These are phyloP conservation scores for Dipodomys ordii DNA, from an alignment of 2,113 vertebrate genomes.

Conservation along the genomic window DNA sequence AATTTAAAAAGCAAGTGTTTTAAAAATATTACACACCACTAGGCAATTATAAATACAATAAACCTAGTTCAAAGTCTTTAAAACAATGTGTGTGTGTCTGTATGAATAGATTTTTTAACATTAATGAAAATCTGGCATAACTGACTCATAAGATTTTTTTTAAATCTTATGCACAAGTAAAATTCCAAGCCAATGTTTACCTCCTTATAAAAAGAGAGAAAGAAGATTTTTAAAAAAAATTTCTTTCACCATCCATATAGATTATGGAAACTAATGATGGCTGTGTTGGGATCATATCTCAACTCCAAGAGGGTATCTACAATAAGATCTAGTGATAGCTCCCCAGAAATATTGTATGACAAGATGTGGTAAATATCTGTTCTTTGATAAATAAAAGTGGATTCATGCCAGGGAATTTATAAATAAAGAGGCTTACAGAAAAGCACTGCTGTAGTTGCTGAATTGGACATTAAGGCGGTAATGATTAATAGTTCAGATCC, in stretches of 20 bases:
- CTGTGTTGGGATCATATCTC: neutral
- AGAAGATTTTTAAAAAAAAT: neutral
- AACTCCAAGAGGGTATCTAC: neutral
- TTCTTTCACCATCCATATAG: neutral
- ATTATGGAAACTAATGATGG: neutral
- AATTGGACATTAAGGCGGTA: neutral
- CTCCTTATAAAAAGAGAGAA: rapidly evolving
- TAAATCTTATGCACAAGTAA: no score
- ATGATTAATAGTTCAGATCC: neutral
- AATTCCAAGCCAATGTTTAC: neutral
- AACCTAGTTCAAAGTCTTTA: neutral
- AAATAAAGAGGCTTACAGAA: neutral
- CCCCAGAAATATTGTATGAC: neutral
- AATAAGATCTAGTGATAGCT: neutral
- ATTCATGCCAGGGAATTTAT: neutral
- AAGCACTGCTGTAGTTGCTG: neutral
- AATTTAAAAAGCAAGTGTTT: neutral
- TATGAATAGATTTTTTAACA: neutral
- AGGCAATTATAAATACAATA: neutral
- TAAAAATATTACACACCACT: neutral
- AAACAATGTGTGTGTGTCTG: neutral
- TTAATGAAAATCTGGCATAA: neutral
- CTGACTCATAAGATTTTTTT: neutral
- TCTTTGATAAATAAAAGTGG: neutral
- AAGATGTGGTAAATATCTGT: neutral